Evolutionary conservation across 1,140 invertebrate species (phyloP), one percentile per base, ranked within the genome.

Genomic region (Oreohelix idahoensis): DNA sequence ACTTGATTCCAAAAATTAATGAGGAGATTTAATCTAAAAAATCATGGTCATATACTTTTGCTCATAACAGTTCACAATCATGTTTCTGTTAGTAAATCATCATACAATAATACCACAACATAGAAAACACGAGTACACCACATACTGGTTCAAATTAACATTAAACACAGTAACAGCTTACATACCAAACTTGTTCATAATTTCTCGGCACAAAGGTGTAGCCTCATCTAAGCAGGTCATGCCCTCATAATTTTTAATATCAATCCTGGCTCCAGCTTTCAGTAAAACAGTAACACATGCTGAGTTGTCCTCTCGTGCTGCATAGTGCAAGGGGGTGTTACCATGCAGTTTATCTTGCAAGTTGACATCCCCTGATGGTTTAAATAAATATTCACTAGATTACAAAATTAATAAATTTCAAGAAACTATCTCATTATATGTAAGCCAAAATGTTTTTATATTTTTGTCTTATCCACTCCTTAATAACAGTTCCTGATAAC

Each of bases 281-380:
- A 79, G 58, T 42, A 79, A 32, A 2, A 79, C 78, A 23, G 78
- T 79, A 5, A 79, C 78, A 79, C 78, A 79, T n/a, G 78, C 78
- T n/a, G 78, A 79, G 42, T 79, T 79, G 58, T 79, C 78, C 49
- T 79, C 78, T 38, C 42, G 51, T 36, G 78, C 78, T 66, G 78
- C 76, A 42, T 79, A 79, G n/a, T 79, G 78, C 32, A 79, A 32
- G 11, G 78, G 76, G 10, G 78, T 79, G 38, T 79, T 79, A 23
- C 78, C 58, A 69, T 79, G 78, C 8, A 79, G 42, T 20, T 38
- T 45, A n/a, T 79, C 78, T 69, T 79, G 32, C 58, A 39, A 26
- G 58, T 79, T 79, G 26, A 79, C 78, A 69, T 79, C 78, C 13
- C 78, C 78, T 79, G 36, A 42, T 39, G 71, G 39, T 74, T 42